A percentile compares a stretch with the other conserved stretches of the same genome.
Evolutionary conservation across 2,113 vertebrate genomes (phyloP).

Genomic region (Corythaixoides concolor): DNA sequence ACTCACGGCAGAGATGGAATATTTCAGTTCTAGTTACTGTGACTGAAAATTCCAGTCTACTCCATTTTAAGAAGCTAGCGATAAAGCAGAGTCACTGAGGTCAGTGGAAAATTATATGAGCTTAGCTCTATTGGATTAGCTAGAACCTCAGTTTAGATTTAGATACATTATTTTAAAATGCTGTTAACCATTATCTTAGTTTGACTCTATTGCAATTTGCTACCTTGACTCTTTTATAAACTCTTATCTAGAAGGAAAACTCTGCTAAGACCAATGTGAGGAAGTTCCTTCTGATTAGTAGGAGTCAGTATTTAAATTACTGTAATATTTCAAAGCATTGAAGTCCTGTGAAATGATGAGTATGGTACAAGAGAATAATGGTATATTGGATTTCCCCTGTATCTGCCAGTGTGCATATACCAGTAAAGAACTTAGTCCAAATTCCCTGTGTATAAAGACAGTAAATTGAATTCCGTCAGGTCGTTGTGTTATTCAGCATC

Average conservation of each 20-base stretch:
- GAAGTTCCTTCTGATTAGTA: not conserved
- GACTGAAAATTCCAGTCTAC: not conserved
- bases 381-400: not conserved
- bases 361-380: not conserved
- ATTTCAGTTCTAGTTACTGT: not conserved
- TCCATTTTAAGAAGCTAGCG: not conserved
- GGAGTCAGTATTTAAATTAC: not conserved
- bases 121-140: not conserved
- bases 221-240: not conserved
- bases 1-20: not conserved
- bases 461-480: not conserved
- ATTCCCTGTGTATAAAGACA: not conserved
- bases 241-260: not conserved
- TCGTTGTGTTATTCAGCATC: not conserved
- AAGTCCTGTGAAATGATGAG: not conserved
- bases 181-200: not conserved
- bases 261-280: not conserved
- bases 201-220: not conserved
- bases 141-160: not conserved
- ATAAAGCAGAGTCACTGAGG: not conserved
- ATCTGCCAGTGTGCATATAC: not conserved
- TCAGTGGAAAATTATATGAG: not conserved
- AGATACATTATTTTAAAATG: not conserved
- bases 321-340: not conserved
- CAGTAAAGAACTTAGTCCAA: not conserved